Percentiles rank a stretch among this genome's conserved stretches.
phyloP scores from a whole-genome alignment of 2,888 invertebrate species.

The Acanthoscelides obtectus region DNA sequence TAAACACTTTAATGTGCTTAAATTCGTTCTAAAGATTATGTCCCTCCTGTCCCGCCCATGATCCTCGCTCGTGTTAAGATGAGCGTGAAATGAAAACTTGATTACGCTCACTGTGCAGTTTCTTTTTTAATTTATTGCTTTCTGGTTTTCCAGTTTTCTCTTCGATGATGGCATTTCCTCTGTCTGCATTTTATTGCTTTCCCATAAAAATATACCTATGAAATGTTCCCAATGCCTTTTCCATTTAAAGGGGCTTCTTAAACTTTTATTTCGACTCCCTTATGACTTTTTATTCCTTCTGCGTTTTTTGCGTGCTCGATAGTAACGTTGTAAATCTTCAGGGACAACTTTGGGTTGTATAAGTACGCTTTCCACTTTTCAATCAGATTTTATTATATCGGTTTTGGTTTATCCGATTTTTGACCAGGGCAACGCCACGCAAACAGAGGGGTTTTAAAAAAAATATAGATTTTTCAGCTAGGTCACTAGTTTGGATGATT shows the following conservation, averaged over 20 bases:
- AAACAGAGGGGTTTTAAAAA: too few species aligned
- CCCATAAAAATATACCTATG: background rate
- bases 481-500: too few species aligned
- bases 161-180: background rate
- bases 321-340: background rate
- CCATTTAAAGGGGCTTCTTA: background rate
- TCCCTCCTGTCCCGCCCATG: too few species aligned
- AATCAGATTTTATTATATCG: too few species aligned
- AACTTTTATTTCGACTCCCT: background rate
- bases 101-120: constrained; percentile 1
- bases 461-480: too few species aligned
- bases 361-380: too few species aligned
- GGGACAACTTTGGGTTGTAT: background rate
- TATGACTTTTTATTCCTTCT: background rate
- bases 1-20: too few species aligned
- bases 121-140: constrained; percentile 1
- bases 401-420: too few species aligned
- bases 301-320: background rate
- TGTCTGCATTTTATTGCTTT: background rate
- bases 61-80: background rate
- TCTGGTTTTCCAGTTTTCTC: background rate
- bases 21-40: too few species aligned
- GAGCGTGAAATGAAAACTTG: constrained; percentile 4
- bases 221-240: background rate
- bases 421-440: too few species aligned